These are phyloP conservation scores for Drosophila mauritiana DNA, from an alignment of 1,140 invertebrate species.

Conservation along the genomic window DNA sequence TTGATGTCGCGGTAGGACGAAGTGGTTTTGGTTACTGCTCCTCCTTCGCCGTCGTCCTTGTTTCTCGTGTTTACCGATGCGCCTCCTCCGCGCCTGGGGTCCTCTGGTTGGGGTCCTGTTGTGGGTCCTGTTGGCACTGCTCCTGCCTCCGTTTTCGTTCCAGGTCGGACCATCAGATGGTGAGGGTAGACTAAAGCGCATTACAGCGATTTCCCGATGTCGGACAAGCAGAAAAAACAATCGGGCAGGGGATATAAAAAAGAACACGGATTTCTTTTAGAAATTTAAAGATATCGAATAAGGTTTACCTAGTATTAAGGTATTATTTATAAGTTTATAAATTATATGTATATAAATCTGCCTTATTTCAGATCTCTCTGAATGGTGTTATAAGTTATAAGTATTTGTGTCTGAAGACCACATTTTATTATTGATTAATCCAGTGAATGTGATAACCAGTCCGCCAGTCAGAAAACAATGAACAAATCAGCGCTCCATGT, in stretches of 20 bases:
- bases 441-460: too few species aligned
- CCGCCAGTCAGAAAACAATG: slow-evolving; percentile 2
- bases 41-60: slow-evolving; percentile 8
- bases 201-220: slow-evolving; percentile 58
- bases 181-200: slow-evolving; percentile 79
- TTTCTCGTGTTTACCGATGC: slow-evolving; percentile 38
- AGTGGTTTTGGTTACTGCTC: slow-evolving; percentile 26
- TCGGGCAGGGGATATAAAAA: neutral
- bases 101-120: slow-evolving; percentile 1
- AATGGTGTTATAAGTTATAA: neutral
- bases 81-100: slow-evolving; percentile 16
- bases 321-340: neutral
- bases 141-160: slow-evolving; percentile 10
- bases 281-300: neutral
- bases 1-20: slow-evolving; percentile 72
- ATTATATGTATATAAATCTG: too few species aligned
- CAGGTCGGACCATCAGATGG: slow-evolving; percentile 76
- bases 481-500: slow-evolving; percentile 11
- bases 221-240: slow-evolving; percentile 45
- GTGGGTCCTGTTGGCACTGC: slow-evolving; percentile 4
- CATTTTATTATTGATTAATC: too few species aligned
- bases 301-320: neutral
- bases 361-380: too few species aligned
- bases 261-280: neutral
- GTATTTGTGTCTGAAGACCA: neutral